phyloP scores from a whole-genome alignment of 2,888 invertebrate species.

The Tricholauxania praeusta region DNA sequence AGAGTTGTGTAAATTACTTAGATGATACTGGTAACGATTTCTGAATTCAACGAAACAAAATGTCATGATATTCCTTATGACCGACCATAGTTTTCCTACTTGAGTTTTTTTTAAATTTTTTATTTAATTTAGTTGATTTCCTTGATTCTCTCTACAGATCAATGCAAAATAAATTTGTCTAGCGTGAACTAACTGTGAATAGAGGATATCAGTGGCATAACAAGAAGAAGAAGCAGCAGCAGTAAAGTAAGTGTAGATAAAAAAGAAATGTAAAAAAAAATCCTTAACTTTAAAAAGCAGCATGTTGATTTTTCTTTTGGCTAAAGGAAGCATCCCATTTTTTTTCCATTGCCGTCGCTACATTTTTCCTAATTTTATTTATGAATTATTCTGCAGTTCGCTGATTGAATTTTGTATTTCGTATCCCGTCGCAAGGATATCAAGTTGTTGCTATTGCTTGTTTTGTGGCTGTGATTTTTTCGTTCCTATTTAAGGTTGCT shows the following conservation, averaged over 20 bases:
- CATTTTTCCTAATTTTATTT: conserved; percentile 36
- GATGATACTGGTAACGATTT: no score
- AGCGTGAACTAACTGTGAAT: conserved; percentile 22
- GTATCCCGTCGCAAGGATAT: conserved; percentile 28
- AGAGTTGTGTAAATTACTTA: no score
- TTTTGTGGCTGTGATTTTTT: conserved; percentile 2
- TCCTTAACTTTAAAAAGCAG: background rate
- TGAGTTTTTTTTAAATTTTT: background rate
- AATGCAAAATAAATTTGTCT: conserved; percentile 37
- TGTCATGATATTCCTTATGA: no score
- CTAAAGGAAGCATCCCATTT: background rate
- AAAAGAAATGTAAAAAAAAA: conserved; percentile 2
- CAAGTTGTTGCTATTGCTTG: background rate
- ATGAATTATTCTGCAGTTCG: conserved; percentile 33
- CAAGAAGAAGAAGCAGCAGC: background rate
- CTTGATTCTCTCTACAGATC: conserved; percentile 29
- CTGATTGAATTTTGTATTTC: conserved; percentile 37
- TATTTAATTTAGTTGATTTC: conserved; percentile 39
- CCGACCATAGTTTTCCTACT: no score
- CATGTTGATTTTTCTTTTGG: conserved; percentile 4
- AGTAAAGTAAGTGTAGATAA: background rate
- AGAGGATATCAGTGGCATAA: conserved; percentile 13
- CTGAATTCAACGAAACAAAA: no score
- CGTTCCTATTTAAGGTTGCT: background rate
- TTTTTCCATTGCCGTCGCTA: background rate